These are phyloP conservation scores for Calephelis perditalis DNA, from an alignment of 2,888 invertebrate species.

Conservation along the genomic window DNA sequence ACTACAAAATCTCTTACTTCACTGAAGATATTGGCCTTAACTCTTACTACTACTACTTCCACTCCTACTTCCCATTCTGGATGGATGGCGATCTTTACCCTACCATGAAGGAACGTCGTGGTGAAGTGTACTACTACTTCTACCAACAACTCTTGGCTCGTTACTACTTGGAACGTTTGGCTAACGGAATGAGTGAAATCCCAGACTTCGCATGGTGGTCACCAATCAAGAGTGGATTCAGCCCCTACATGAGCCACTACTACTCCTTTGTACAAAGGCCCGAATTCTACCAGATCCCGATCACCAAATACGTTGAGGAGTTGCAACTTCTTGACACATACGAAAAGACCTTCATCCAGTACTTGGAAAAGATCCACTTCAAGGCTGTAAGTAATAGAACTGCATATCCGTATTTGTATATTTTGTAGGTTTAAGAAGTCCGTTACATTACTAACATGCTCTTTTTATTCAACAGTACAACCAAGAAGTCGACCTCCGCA, in stretches of 20 bases:
- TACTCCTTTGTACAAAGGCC: conserved; percentile 39
- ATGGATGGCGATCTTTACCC: conserved; percentile 71
- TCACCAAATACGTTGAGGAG: conserved; percentile 65
- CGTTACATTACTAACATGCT: conserved; percentile 6
- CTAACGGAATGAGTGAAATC: conserved; percentile 80
- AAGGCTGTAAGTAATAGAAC: conserved; percentile 72
- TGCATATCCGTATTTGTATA: not conserved
- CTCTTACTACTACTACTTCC: conserved; percentile 81
- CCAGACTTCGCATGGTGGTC: conserved; percentile 81
- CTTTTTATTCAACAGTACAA: conserved; percentile 44
- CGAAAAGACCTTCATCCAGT: conserved; percentile 72
- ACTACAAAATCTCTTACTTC: conserved; percentile 81
- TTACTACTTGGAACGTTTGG: conserved; percentile 83
- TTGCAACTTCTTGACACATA: conserved; percentile 78
- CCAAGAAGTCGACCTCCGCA: conserved; percentile 49
- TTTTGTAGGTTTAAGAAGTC: not conserved
- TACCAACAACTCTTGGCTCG: conserved; percentile 83
- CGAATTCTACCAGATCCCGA: conserved; percentile 77
- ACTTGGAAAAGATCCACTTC: conserved; percentile 74
- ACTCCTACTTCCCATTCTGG: conserved; percentile 81
- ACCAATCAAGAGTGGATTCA: conserved; percentile 63
- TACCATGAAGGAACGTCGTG: conserved; percentile 75
- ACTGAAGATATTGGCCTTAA: conserved; percentile 84
- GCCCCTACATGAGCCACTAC: conserved; percentile 31
- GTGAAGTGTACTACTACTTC: conserved; percentile 81